These are phyloP conservation scores for Crax fasciolata DNA, from an alignment of 2,797 vertebrate genomes.

Conservation along the genomic window DNA sequence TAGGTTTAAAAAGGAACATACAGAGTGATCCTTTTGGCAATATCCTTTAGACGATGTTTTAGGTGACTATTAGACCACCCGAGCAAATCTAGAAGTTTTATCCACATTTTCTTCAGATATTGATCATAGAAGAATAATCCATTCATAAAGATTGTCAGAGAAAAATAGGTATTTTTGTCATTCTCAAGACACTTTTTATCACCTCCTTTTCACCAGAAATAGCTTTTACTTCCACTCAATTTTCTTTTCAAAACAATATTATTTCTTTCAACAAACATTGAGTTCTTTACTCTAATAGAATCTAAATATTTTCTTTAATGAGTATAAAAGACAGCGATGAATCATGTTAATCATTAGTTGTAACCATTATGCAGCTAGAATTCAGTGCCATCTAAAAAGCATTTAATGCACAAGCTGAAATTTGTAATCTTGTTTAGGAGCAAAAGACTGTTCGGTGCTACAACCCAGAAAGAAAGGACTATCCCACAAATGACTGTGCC, in stretches of 20 bases:
- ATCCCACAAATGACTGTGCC: background rate
- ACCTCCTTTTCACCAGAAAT: background rate
- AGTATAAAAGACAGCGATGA: background rate
- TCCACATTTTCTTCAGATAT: background rate
- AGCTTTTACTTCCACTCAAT: background rate
- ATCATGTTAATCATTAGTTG: background rate
- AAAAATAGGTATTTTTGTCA: background rate
- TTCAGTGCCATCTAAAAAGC: background rate
- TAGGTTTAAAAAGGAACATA: background rate
- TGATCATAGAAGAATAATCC: background rate
- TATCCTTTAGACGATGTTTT: background rate
- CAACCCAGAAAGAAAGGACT: background rate
- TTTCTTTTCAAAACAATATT: constrained; percentile 15
- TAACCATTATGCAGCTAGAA: background rate
- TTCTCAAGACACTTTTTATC: background rate
- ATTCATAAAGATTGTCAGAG: background rate
- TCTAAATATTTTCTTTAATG: background rate
- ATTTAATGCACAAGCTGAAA: background rate
- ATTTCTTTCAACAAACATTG: background rate
- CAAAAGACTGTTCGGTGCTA: background rate
- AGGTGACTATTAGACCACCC: background rate
- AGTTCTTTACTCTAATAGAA: background rate
- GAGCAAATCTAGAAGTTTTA: background rate
- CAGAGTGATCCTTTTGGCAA: background rate
- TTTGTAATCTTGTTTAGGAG: background rate